Evolutionary conservation across 2,888 invertebrate species (phyloP).

Genomic region (Apotomis betuletana): DNA sequence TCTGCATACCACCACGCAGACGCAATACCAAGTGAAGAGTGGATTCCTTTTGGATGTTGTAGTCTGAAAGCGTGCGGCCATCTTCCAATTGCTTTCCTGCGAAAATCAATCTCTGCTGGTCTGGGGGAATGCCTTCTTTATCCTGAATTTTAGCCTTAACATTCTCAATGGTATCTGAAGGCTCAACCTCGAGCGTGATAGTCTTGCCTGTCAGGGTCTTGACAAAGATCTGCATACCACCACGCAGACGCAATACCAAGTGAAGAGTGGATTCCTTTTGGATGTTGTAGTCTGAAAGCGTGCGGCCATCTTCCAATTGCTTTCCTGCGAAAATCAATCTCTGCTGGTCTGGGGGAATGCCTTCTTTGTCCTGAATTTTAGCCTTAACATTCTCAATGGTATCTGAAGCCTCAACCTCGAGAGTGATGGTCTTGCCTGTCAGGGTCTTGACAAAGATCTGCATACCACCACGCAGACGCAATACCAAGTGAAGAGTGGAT

Average conservation of each 20-base stretch:
- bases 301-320: slow-evolving; percentile 53
- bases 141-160: slow-evolving; percentile 49
- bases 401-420: slow-evolving; percentile 55
- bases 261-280: slow-evolving; percentile 54
- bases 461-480: slow-evolving; percentile 62
- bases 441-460: slow-evolving; percentile 62
- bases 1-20: slow-evolving; percentile 47
- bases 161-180: slow-evolving; percentile 47
- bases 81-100: slow-evolving; percentile 49
- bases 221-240: slow-evolving; percentile 49
- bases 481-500: slow-evolving; percentile 57
- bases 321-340: slow-evolving; percentile 53
- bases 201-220: slow-evolving; percentile 47
- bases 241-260: slow-evolving; percentile 51
- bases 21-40: slow-evolving; percentile 45
- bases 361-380: slow-evolving; percentile 54
- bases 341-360: slow-evolving; percentile 55
- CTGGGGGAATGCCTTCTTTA: slow-evolving; percentile 50
- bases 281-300: slow-evolving; percentile 53
- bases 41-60: slow-evolving; percentile 49
- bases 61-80: slow-evolving; percentile 48
- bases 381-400: slow-evolving; percentile 55
- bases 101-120: slow-evolving; percentile 48
- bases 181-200: slow-evolving; percentile 45
- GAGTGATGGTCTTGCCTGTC: slow-evolving; percentile 59